phyloP scores from a whole-genome alignment of 2,797 vertebrate species.

The Sebastiscus tertius region DNA sequence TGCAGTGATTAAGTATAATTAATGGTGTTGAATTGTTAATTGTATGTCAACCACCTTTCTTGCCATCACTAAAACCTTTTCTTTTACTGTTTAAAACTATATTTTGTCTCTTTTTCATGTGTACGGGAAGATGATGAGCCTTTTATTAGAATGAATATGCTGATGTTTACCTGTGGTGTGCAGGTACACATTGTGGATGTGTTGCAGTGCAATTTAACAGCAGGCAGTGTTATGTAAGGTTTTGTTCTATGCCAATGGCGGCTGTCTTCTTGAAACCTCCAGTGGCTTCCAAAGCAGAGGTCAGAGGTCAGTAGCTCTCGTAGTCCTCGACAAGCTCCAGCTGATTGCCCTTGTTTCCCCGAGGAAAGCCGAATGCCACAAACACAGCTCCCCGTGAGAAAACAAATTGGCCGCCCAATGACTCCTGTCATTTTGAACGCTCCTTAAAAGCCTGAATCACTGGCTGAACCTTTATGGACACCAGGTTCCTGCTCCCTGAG shows the following conservation, averaged over 20 bases:
- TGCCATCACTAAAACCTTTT: background rate
- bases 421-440: conserved; percentile 72
- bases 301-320: conserved; percentile 60
- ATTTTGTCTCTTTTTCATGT: background rate
- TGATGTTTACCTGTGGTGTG: background rate
- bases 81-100: background rate
- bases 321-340: conserved; percentile 60
- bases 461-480: conserved; percentile 63
- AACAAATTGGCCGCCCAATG: conserved; percentile 67
- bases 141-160: conserved; percentile 2
- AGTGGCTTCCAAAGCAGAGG: conserved; percentile 39
- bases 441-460: conserved; percentile 63
- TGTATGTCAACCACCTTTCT: conserved; percentile 4
- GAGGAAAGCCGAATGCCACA: conserved; percentile 60
- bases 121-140: background rate
- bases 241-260: background rate
- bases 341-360: conserved; percentile 70
- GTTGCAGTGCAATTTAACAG: conserved; percentile 1
- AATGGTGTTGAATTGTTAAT: conserved; percentile 35
- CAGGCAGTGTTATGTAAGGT: background rate
- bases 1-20: conserved; percentile 42
- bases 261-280: conserved; percentile 37
- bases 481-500: conserved; percentile 35
- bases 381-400: conserved; percentile 66
- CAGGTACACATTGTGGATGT: background rate